Evolutionary conservation across 2,888 invertebrate genomes (phyloP).

Genomic region (Altica lythri): DNA sequence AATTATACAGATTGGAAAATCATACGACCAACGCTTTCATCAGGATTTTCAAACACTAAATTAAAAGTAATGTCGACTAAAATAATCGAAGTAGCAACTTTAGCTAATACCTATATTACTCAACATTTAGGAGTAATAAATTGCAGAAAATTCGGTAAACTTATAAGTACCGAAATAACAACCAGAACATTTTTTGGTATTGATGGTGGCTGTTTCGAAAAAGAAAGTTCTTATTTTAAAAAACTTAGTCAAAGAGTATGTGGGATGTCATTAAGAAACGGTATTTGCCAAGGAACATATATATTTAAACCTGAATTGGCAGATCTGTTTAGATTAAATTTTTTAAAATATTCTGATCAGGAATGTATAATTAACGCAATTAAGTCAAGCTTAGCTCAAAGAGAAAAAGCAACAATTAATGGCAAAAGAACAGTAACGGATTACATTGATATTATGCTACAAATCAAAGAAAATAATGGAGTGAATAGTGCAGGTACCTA

Average conservation of each 20-base stretch:
- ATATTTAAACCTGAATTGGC: conserved; percentile 44
- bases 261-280: conserved; percentile 43
- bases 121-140: conserved; percentile 36
- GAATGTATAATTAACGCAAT: conserved; percentile 42
- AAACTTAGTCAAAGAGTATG: conserved; percentile 49
- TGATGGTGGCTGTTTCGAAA: conserved; percentile 51
- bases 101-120: conserved; percentile 1
- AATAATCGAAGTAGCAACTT: conserved; percentile 34
- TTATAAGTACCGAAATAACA: conserved; percentile 57
- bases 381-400: conserved; percentile 44
- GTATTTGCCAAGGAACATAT: conserved; percentile 41
- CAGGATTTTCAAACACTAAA: conserved; percentile 62
- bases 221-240: conserved; percentile 52
- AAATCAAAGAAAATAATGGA: conserved; percentile 10
- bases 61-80: conserved; percentile 59
- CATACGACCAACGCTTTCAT: conserved; percentile 59
- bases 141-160: conserved; percentile 51
- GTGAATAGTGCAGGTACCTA: too few relatives aligned
- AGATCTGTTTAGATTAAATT: conserved; percentile 40
- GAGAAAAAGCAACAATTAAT: conserved; percentile 43
- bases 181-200: conserved; percentile 58
- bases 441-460: conserved; percentile 58
- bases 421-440: conserved; percentile 57
- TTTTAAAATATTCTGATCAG: conserved; percentile 41
- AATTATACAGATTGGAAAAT: conserved; percentile 61